A percentile compares a stretch with the other conserved stretches of the same genome.
Conservation (phyloP, 2,113 vertebrate genomes). For the Oxyruncus cristatus region DNA sequence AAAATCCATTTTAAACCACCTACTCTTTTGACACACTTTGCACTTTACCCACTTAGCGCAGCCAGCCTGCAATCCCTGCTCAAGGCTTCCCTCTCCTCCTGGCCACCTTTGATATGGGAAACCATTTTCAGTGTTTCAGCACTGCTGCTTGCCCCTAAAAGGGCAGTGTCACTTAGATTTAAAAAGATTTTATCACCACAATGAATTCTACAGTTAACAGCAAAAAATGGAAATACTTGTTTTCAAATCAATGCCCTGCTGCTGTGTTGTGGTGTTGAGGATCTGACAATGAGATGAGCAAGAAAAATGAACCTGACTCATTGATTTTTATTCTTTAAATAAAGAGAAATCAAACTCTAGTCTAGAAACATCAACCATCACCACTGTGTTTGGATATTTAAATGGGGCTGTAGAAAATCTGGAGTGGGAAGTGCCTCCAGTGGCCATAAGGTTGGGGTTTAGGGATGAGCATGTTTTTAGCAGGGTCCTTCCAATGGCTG, state of each 20-base stretch:
- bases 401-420: neutral
- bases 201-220: neutral
- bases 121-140: neutral
- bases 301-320: neutral
- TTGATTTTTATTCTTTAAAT: neutral
- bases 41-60: accelerated
- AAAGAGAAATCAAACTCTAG: neutral
- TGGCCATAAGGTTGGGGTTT: neutral
- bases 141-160: neutral
- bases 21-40: neutral
- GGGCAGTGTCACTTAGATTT: neutral
- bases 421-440: neutral
- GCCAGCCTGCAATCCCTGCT: neutral
- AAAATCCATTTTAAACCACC: neutral
- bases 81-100: neutral
- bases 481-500: accelerated
- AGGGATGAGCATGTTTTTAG: neutral
- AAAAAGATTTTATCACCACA: neutral
- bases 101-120: neutral
- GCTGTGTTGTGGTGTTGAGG: neutral
- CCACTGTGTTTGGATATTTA: neutral
- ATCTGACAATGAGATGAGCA: neutral
- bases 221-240: neutral
- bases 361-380: neutral
- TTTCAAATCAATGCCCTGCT: neutral